These are phyloP conservation scores for Perithous albicinctus DNA, from an alignment of 2,888 invertebrate genomes.

Conservation along the genomic window DNA sequence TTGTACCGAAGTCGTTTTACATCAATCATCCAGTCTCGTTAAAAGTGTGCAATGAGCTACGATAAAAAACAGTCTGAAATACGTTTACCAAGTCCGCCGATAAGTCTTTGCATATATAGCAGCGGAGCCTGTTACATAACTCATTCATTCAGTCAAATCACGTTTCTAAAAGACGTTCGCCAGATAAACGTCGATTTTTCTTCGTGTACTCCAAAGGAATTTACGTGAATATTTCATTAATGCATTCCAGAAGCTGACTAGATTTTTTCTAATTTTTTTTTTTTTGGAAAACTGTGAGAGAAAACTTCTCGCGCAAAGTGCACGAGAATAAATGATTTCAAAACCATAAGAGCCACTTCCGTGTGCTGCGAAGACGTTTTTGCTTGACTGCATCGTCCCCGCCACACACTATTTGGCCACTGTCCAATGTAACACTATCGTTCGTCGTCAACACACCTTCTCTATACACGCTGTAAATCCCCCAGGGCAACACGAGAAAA, in stretches of 20 bases:
- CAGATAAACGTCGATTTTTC: background rate
- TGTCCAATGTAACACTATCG: slow-evolving; percentile 67
- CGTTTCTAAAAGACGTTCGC: background rate
- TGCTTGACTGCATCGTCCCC: slow-evolving; percentile 37
- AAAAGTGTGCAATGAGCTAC: background rate
- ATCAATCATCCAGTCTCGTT: background rate
- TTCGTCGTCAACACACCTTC: slow-evolving; percentile 39
- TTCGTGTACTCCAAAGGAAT: background rate
- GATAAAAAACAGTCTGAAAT: background rate
- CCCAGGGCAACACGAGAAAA: slow-evolving; percentile 54
- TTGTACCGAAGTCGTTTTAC: background rate
- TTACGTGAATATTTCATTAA: background rate
- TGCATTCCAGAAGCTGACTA: no score
- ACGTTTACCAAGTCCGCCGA: background rate
- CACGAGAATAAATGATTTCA: slow-evolving; percentile 54
- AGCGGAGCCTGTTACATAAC: background rate
- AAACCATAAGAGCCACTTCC: slow-evolving; percentile 51
- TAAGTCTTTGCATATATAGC: background rate
- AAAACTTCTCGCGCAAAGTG: background rate
- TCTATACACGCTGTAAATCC: slow-evolving; percentile 47
- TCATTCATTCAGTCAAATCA: slow-evolving; percentile 7
- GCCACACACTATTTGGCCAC: slow-evolving; percentile 63
- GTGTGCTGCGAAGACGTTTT: slow-evolving; percentile 28
- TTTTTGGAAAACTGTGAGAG: background rate
- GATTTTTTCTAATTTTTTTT: background rate